Evolutionary conservation across 2,888 invertebrate species (phyloP).

Genomic region (Agelastica alni): DNA sequence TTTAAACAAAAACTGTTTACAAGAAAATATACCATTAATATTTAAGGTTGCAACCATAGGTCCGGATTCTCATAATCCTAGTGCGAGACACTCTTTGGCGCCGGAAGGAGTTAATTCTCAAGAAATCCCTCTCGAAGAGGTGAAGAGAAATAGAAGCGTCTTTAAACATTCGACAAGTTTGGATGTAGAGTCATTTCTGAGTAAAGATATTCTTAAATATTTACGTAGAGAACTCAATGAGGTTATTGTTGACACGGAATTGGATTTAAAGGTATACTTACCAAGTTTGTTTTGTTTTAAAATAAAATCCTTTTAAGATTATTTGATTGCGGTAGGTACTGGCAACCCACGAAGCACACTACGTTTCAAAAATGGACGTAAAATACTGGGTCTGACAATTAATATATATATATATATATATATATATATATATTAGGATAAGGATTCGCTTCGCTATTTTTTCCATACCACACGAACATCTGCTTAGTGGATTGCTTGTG

Average conservation of each 20-base stretch:
- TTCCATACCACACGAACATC: too few relatives aligned
- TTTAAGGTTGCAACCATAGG: conserved; percentile 43
- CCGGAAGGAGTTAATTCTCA: conserved; percentile 42
- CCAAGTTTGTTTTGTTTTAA: too few relatives aligned
- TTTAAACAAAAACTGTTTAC: not conserved
- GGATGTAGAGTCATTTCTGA: conserved; percentile 59
- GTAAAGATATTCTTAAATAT: conserved; percentile 67
- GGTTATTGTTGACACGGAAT: conserved; percentile 71
- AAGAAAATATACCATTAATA: conserved; percentile 1
- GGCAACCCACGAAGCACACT: too few relatives aligned
- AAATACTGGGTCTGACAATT: too few relatives aligned
- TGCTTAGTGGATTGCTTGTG: too few relatives aligned
- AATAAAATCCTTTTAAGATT: too few relatives aligned
- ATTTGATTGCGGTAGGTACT: too few relatives aligned
- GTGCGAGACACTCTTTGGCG: conserved; percentile 68
- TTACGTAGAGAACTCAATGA: conserved; percentile 69
- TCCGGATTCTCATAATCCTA: conserved; percentile 68
- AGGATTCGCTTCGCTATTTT: too few relatives aligned
- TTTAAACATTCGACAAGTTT: conserved; percentile 30
- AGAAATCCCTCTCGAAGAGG: conserved; percentile 21
- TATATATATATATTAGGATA: too few relatives aligned
- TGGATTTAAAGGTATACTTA: conserved; percentile 70
- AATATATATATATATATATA: too few relatives aligned
- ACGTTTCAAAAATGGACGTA: too few relatives aligned
- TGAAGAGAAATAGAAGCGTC: conserved; percentile 17